Percentiles rank a stretch among this genome's conserved stretches.
These are phyloP conservation scores for Psammodynastes pulverulentus DNA, from an alignment of 2,113 vertebrate genomes.

Conservation along the genomic window DNA sequence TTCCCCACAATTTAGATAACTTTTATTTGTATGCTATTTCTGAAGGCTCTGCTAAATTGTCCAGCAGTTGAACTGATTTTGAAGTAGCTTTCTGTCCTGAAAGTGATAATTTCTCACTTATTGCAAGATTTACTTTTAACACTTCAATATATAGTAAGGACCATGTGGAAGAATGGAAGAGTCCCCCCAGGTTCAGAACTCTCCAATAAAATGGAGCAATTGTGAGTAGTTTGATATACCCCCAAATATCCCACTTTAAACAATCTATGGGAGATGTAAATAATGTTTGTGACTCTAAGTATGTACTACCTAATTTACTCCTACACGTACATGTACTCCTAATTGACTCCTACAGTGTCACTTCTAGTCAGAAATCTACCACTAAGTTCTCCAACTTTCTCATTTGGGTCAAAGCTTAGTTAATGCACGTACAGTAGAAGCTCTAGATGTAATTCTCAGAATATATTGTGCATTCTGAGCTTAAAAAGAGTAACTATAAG, in stretches of 20 bases:
- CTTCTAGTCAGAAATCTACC: not conserved
- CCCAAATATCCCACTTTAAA: not conserved
- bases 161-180: not conserved
- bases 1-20: not conserved
- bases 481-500: not conserved
- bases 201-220: not conserved
- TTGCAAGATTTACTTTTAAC: not conserved
- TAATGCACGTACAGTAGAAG: not conserved
- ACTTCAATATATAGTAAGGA: not conserved
- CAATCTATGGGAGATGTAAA: no score
- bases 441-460: not conserved
- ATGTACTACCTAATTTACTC: not conserved
- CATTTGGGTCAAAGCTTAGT: not conserved
- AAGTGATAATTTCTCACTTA: not conserved
- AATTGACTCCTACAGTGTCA: not conserved
- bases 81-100: not conserved
- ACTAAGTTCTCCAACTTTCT: not conserved
- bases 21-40: not conserved
- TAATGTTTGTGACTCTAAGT: not conserved
- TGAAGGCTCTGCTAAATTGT: not conserved
- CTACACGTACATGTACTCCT: not conserved
- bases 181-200: not conserved
- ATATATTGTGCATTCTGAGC: not conserved
- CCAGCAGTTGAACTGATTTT: not conserved
- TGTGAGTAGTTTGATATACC: not conserved